Base-by-base conservation (phyloP, 2,113 vertebrate species). In the Scophthalmus maximus region DNA sequence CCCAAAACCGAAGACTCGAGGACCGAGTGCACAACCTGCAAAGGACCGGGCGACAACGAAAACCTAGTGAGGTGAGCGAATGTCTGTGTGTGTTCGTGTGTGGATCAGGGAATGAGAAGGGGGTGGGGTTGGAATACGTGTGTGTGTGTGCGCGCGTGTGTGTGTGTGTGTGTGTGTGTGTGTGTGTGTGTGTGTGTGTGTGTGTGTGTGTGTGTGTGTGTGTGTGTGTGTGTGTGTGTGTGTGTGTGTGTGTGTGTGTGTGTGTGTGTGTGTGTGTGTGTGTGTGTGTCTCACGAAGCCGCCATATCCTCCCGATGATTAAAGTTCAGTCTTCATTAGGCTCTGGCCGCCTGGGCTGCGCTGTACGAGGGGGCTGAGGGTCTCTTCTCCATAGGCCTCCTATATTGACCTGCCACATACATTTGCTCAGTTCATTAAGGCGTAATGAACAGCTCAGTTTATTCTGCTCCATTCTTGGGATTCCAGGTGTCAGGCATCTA, bases 21-120 rank as follows among this genome's bases (percentile, higher is more conserved):
- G 78, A 99, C 97, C 6, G 97, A 98, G 76, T 98, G 97, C 87
- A 93, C 94, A 59, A 95, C 95, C 53, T 98, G 97, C 92, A 97
- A 96, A 87, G 96, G 96, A 42, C 96, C 95, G 4, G 97, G 97
- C 18, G 97, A 98, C 93, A 98, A 98, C 77, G 97, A 99, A 85
- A 99, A 98, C 93, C 94, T 99, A 42, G 97, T 99, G 87, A 98
- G 97, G 97, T 98, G 94, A 81, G 92, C 66, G 4, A 5, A 5
- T 0, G 22, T 10, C 58, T 55, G 36, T 50, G 53, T 53, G 42
- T 32, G 66, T 26, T 46, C 76, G 55, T 34, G 25, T 23, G 30
- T 36, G 55, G 23, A 22, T 52, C 22, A 67, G 56, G n/a, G 57
- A 40, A 27, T 58, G 61, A 34, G 3, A 12, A 5, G 7, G 14